phyloP scores from a whole-genome alignment of 2,113 vertebrate genomes.

The Herpetotheres cachinnans region DNA sequence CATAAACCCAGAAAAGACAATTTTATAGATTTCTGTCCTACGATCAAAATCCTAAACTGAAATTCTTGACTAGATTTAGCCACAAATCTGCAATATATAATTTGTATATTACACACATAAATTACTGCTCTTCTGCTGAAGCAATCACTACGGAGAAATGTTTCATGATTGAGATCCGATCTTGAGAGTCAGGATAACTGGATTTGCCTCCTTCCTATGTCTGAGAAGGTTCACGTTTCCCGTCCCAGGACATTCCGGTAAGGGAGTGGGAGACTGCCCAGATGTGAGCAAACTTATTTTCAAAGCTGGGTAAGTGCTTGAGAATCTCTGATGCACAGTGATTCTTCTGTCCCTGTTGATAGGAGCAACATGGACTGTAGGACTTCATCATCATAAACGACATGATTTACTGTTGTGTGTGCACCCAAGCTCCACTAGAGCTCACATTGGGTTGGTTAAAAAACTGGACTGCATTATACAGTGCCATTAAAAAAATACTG shows the following conservation, averaged over 20 bases:
- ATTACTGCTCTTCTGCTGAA: background rate
- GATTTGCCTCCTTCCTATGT: background rate
- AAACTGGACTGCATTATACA: background rate
- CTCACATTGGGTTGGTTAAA: background rate
- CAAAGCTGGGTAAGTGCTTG: background rate
- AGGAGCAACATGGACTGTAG: background rate
- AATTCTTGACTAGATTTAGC: background rate
- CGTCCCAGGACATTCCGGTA: background rate
- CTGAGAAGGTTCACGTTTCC: background rate
- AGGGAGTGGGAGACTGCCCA: background rate
- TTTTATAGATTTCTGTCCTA: background rate
- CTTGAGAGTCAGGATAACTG: background rate
- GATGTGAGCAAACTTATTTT: background rate
- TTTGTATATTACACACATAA: constrained; percentile 23
- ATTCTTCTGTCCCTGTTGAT: background rate
- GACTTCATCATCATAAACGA: background rate
- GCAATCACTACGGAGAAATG: background rate
- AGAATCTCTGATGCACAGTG: background rate
- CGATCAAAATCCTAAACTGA: background rate
- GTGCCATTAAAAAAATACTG: background rate
- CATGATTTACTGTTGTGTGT: background rate
- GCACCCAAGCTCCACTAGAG: background rate
- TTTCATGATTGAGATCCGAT: background rate
- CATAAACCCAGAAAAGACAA: constrained; percentile 3
- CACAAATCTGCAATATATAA: background rate